These are phyloP conservation scores for Acanthurus tractus DNA, from an alignment of 2,797 vertebrate species.

Conservation along the genomic window DNA sequence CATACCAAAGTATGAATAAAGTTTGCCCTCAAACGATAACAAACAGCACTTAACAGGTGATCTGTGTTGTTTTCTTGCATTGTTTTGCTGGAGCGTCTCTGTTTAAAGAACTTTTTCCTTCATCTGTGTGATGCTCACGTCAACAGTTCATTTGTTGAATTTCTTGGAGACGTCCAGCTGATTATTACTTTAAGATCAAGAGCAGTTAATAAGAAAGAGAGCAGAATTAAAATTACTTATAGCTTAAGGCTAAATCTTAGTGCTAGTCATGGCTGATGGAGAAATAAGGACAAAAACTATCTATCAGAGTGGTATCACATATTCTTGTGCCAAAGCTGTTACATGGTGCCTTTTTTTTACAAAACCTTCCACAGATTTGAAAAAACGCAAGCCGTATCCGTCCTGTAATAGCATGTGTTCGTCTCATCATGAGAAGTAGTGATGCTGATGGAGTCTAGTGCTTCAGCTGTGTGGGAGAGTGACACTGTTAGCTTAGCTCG, in stretches of 20 bases:
- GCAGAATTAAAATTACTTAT: not conserved
- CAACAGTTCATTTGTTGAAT: too few species aligned
- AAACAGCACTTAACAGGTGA: too few species aligned
- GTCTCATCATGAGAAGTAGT: slow-evolving; percentile 45
- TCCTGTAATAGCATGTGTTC: slow-evolving; percentile 29
- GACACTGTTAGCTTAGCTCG: slow-evolving; percentile 56
- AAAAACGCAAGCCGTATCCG: not conserved
- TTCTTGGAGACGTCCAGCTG: too few species aligned
- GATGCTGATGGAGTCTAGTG: slow-evolving; percentile 54
- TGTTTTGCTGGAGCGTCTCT: too few species aligned
- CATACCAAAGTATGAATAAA: too few species aligned
- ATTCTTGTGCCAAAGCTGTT: not conserved
- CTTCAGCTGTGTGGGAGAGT: slow-evolving; percentile 57
- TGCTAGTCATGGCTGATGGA: too few species aligned
- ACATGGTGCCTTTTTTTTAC: slow-evolving; percentile 3
- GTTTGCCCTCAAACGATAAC: too few species aligned
- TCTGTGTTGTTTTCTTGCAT: too few species aligned
- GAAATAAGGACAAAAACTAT: too few species aligned
- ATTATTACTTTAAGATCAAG: too few species aligned
- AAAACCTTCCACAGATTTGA: slow-evolving; percentile 1
- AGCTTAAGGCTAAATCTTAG: not conserved
- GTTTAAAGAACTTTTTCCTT: too few species aligned
- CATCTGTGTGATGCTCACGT: too few species aligned
- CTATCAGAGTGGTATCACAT: not conserved
- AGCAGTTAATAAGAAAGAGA: not conserved